Evolutionary conservation across 2,113 vertebrate species (phyloP).

Genomic region (Catharus fuscescens): DNA sequence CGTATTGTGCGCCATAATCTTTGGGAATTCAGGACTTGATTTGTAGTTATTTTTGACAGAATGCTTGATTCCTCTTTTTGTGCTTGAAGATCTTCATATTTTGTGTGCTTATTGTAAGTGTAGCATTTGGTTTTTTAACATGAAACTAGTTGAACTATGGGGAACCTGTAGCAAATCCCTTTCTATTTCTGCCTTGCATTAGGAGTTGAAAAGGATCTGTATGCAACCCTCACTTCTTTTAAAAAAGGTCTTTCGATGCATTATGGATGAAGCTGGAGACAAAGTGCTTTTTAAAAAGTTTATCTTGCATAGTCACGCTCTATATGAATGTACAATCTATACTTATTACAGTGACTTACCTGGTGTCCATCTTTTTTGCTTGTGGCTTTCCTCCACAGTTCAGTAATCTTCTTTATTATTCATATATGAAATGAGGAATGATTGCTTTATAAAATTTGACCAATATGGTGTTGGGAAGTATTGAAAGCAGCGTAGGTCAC

Average conservation of each 20-base stretch:
- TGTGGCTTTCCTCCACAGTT: not conserved
- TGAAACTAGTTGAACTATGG: not conserved
- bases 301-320: not conserved
- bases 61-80: not conserved
- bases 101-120: not conserved
- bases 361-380: not conserved
- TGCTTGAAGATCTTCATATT: not conserved
- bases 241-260: conserved; percentile 20
- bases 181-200: not conserved
- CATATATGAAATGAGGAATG: not conserved
- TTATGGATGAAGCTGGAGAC: conserved; percentile 41
- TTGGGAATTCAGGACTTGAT: not conserved
- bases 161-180: not conserved
- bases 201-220: not conserved
- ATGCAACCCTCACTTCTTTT: not conserved
- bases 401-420: conserved; percentile 4
- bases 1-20: not conserved
- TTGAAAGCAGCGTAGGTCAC: fast-evolving
- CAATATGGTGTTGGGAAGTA: not conserved
- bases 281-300: conserved; percentile 43
- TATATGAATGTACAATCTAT: not conserved
- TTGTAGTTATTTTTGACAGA: not conserved
- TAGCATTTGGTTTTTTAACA: not conserved
- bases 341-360: not conserved
- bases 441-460: not conserved